These are phyloP conservation scores for Petaurus breviceps DNA, from an alignment of 2,113 vertebrate genomes.

Conservation along the genomic window DNA sequence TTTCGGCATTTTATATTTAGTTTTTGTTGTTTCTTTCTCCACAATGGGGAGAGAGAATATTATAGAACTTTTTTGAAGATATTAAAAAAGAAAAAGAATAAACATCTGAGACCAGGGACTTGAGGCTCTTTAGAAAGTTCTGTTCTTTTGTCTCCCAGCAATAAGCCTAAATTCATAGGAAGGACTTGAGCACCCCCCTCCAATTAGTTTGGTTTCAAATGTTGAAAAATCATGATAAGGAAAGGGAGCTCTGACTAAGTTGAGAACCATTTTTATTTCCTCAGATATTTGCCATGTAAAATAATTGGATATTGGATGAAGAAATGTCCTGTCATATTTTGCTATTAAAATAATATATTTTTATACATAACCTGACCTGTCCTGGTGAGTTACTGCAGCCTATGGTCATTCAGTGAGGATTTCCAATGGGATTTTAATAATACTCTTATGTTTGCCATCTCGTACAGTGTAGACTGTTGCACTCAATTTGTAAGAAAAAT, in stretches of 20 bases:
- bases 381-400: slow-evolving; percentile 78
- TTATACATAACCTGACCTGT: slow-evolving; percentile 79
- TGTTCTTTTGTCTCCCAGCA: not conserved
- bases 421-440: slow-evolving; percentile 84
- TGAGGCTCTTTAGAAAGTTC: not conserved
- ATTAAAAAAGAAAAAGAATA: not conserved
- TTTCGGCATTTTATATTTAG: not conserved
- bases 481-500: slow-evolving; percentile 84
- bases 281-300: slow-evolving; percentile 69
- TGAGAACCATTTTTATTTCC: slow-evolving; percentile 48
- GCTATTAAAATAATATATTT: slow-evolving; percentile 83
- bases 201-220: slow-evolving; percentile 49
- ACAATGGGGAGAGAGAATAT: not conserved
- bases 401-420: slow-evolving; percentile 78
- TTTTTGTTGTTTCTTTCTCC: not conserved
- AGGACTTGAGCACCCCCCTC: not conserved
- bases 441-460: slow-evolving; percentile 76
- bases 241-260: slow-evolving; percentile 66
- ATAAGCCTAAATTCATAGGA: not conserved
- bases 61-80: not conserved
- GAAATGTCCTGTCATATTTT: slow-evolving; percentile 80
- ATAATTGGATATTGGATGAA: slow-evolving; percentile 79
- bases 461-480: slow-evolving; percentile 74
- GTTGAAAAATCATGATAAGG: slow-evolving; percentile 38
- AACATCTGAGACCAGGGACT: not conserved